These are phyloP conservation scores for Tenthredo livida DNA, from an alignment of 2,888 invertebrate species.

Conservation along the genomic window DNA sequence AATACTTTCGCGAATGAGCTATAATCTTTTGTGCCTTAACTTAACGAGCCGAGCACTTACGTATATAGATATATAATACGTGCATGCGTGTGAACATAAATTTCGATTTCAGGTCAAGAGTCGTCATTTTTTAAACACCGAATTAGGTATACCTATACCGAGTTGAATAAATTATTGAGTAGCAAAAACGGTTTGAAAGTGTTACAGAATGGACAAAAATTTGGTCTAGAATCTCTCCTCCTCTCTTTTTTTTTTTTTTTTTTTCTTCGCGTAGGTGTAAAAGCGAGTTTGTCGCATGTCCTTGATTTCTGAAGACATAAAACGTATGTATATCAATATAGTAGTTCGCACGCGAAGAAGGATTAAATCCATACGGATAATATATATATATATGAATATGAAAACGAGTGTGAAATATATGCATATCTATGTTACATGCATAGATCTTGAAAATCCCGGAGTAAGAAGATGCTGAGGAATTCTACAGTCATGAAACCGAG, in stretches of 20 bases:
- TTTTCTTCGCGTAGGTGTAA: background rate
- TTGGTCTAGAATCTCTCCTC: background rate
- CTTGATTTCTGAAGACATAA: background rate
- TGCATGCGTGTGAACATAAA: background rate
- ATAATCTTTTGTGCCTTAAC: conserved; percentile 20
- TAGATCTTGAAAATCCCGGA: background rate
- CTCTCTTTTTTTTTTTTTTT: background rate
- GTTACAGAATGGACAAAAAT: background rate
- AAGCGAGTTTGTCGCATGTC: background rate
- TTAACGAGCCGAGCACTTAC: background rate
- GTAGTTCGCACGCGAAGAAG: background rate
- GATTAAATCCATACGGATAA: background rate
- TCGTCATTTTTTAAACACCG: background rate
- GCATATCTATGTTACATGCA: too few species aligned
- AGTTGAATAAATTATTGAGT: background rate
- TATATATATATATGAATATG: background rate
- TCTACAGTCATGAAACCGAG: background rate
- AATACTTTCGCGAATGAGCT: background rate
- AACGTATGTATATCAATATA: background rate
- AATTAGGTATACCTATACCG: background rate
- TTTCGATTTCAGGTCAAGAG: conserved; percentile 3
- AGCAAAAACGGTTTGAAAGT: background rate
- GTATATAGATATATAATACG: background rate
- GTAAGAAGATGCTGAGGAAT: background rate
- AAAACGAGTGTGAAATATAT: background rate